phyloP scores from a whole-genome alignment of 2,113 vertebrate species.

The Sus scrofa region T2T-Sscrofa CM000819.6:106629001-106629500 shows the following conservation, averaged over 20 bases:
- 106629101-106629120: not conserved
- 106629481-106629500: not conserved
- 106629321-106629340: not conserved
- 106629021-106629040: not conserved
- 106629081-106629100: not conserved
- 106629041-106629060: not conserved
- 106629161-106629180: not conserved
- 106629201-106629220: not conserved
- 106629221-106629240: not conserved
- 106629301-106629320: not conserved
- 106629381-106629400: not conserved
- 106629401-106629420: not conserved
- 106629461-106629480: not conserved
- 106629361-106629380: not conserved
- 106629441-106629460: not conserved
- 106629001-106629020: not conserved
- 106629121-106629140: not conserved
- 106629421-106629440: too few relatives aligned
- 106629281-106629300: not conserved
- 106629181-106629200: not conserved
- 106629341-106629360: too few relatives aligned
- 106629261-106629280: not conserved
- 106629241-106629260: not conserved
- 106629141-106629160: not conserved
- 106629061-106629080: not conserved